Evolutionary conservation across 2,113 vertebrate genomes (phyloP).

Genomic region (Pangasianodon hypophthalmus): DNA sequence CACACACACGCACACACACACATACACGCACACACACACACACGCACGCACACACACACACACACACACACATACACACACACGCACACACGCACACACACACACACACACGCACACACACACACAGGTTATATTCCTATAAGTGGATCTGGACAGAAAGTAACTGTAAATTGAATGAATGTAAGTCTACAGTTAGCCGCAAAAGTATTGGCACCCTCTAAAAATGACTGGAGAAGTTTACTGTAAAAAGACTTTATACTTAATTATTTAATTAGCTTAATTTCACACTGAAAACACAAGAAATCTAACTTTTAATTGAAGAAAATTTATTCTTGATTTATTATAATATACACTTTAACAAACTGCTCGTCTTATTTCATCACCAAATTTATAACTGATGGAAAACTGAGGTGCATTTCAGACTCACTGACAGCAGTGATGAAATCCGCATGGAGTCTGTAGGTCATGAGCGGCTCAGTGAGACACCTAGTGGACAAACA

Average conservation of each 20-base stretch:
- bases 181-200: neutral
- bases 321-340: neutral
- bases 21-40: slow-evolving; percentile 4
- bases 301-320: neutral
- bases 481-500: slow-evolving; percentile 79
- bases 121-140: neutral
- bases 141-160: neutral
- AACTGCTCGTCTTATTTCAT: neutral
- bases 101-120: neutral
- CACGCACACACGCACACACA: slow-evolving; percentile 4
- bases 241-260: too few relatives aligned
- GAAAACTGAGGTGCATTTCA: neutral
- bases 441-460: slow-evolving; percentile 94
- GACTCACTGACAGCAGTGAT: slow-evolving; percentile 95
- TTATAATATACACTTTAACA: neutral
- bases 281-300: neutral
- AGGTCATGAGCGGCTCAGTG: slow-evolving; percentile 88
- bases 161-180: neutral
- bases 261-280: neutral
- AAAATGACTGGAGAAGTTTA: neutral
- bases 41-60: slow-evolving; percentile 19
- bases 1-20: neutral
- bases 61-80: neutral
- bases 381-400: neutral
- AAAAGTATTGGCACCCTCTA: neutral